A percentile compares a stretch with the other conserved stretches of the same genome.
These are phyloP conservation scores for Sminthopsis crassicaudata DNA, from an alignment of 2,113 vertebrate species.

Conservation along the genomic window DNA sequence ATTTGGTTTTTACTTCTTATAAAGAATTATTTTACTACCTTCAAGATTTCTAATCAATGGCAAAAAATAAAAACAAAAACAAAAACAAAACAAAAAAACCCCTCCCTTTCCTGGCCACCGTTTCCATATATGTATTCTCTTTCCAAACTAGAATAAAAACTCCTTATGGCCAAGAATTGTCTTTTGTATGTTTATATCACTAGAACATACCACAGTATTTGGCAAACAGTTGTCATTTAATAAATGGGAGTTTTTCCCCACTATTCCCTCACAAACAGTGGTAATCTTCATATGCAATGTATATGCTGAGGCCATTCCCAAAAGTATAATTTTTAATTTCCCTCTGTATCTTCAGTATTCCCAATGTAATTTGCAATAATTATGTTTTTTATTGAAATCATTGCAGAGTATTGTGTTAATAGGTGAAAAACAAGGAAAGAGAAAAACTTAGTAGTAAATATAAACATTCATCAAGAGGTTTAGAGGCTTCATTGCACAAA, in stretches of 20 bases:
- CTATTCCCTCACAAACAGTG: not conserved
- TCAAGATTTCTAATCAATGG: not conserved
- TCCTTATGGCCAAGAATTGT: not conserved
- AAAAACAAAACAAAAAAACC: too few species aligned
- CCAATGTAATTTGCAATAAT: not conserved
- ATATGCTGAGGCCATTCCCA: not conserved
- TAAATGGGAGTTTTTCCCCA: not conserved
- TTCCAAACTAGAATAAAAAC: not conserved
- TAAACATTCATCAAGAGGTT: constrained; percentile 8
- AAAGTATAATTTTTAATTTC: not conserved
- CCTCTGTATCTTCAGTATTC: not conserved
- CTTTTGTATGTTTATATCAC: not conserved
- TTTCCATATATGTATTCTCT: not conserved
- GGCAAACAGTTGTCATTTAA: not conserved
- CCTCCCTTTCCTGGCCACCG: not conserved
- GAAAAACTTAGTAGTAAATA: not conserved
- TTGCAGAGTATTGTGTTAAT: not conserved
- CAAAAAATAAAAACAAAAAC: not conserved
- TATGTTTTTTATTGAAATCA: constrained; percentile 1
- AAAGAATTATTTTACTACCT: not conserved
- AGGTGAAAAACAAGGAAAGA: not conserved
- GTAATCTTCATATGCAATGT: not conserved
- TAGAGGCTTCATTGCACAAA: not conserved
- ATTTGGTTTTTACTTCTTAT: not conserved
- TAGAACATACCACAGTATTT: not conserved